Evolutionary conservation across 2,888 invertebrate species (phyloP).

Genomic region (Tubulanus polymorphus): DNA sequence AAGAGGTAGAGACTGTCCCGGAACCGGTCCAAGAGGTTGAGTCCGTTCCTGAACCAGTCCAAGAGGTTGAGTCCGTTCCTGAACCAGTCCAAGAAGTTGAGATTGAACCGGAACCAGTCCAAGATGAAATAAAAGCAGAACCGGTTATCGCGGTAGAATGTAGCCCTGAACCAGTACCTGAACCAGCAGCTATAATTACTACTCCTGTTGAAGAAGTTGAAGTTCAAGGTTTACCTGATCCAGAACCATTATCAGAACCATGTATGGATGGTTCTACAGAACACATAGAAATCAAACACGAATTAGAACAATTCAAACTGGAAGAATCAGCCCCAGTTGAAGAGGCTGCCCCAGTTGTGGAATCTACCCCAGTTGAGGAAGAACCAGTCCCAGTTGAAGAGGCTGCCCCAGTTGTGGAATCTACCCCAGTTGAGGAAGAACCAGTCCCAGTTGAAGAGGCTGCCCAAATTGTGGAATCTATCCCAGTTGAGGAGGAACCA

Average conservation of each 20-base stretch:
- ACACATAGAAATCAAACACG: too few relatives aligned
- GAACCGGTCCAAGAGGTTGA: not conserved
- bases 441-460: too few relatives aligned
- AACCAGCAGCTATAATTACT: not conserved
- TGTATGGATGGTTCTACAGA: too few relatives aligned
- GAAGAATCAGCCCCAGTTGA: too few relatives aligned
- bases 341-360: too few relatives aligned
- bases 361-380: not conserved
- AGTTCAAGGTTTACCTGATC: not conserved
- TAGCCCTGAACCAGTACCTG: not conserved
- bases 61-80: not conserved
- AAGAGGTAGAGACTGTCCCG: not conserved
- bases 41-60: not conserved
- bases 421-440: too few relatives aligned
- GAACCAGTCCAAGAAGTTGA: not conserved
- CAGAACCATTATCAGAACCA: too few relatives aligned
- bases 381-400: slow-evolving; percentile 9
- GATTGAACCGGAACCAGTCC: not conserved
- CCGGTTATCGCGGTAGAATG: not conserved
- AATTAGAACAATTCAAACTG: too few relatives aligned
- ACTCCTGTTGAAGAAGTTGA: not conserved
- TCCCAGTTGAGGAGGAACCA: slow-evolving; percentile 1
- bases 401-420: not conserved
- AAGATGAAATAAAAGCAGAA: not conserved
- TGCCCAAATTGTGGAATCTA: too few relatives aligned